phyloP scores from a whole-genome alignment of 92 coral and sea anemone genomes.

The Parazoanthus swiftii region DNA sequence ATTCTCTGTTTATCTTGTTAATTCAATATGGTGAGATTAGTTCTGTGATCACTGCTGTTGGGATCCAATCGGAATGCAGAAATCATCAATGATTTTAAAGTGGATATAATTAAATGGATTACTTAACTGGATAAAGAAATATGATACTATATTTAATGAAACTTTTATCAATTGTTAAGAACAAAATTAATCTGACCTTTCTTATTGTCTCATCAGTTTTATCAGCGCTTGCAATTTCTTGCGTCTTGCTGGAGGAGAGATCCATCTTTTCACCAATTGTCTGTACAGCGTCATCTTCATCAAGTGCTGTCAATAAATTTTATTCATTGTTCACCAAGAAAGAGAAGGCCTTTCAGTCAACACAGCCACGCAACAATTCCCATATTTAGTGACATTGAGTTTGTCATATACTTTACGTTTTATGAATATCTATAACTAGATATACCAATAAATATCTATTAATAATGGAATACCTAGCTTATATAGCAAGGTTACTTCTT shows the following conservation, averaged over 20 bases:
- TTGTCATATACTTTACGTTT: too few relatives aligned
- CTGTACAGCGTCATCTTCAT: background rate
- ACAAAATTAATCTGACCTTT: background rate
- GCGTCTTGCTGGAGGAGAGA: background rate
- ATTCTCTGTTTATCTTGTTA: background rate
- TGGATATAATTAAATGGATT: background rate
- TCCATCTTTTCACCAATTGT: background rate
- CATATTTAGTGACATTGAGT: background rate
- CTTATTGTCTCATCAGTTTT: background rate
- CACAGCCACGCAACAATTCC: background rate
- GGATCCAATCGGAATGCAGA: too few relatives aligned
- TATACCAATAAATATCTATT: too few relatives aligned
- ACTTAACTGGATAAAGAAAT: background rate
- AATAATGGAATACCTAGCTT: too few relatives aligned
- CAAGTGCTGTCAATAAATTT: background rate
- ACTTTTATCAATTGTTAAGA: background rate
- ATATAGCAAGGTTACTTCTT: too few relatives aligned
- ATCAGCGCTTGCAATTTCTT: background rate
- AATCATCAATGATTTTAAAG: too few relatives aligned
- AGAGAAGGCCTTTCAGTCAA: background rate
- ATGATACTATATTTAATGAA: too few relatives aligned
- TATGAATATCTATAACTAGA: too few relatives aligned
- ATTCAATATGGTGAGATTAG: too few relatives aligned
- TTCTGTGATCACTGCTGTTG: too few relatives aligned
- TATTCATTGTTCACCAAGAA: background rate